These are phyloP conservation scores for Manis crassicaudata DNA, from an alignment of 2,797 vertebrate genomes.

Conservation along the genomic window DNA sequence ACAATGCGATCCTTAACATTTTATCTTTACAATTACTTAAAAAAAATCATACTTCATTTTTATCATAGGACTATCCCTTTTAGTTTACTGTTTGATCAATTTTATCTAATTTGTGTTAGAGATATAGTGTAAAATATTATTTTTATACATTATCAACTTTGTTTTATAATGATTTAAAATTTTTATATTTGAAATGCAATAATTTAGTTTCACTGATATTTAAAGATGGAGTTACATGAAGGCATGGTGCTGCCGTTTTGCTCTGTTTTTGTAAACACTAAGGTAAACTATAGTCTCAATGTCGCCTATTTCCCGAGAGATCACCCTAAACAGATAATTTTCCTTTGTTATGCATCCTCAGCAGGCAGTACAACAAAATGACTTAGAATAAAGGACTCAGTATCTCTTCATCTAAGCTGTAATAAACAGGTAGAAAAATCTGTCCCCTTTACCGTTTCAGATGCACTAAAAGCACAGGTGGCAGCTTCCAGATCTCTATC, in stretches of 20 bases:
- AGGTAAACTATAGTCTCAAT: not conserved
- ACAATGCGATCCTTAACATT: not conserved
- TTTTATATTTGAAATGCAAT: constrained; percentile 20
- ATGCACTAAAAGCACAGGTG: constrained; percentile 96
- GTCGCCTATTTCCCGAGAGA: not conserved
- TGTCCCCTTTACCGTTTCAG: constrained; percentile 92
- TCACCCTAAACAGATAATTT: not conserved
- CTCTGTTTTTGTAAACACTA: not conserved
- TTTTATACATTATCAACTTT: not conserved
- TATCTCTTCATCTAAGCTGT: not conserved
- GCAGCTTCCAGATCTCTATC: constrained; percentile 99
- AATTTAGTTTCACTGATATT: constrained; percentile 4
- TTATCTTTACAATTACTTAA: not conserved
- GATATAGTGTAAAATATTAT: not conserved
- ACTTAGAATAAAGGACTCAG: not conserved
- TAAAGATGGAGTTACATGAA: not conserved
- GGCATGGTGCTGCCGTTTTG: not conserved
- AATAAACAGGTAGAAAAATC: not conserved
- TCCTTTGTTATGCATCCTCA: not conserved
- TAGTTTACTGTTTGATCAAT: not conserved
- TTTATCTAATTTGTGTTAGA: not conserved
- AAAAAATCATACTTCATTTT: not conserved
- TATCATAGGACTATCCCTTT: not conserved
- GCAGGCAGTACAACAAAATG: not conserved
- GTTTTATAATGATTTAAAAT: not conserved